Base-by-base conservation (phyloP, 1,140 invertebrate genomes). In the Drosophila bifasciata region DNA sequence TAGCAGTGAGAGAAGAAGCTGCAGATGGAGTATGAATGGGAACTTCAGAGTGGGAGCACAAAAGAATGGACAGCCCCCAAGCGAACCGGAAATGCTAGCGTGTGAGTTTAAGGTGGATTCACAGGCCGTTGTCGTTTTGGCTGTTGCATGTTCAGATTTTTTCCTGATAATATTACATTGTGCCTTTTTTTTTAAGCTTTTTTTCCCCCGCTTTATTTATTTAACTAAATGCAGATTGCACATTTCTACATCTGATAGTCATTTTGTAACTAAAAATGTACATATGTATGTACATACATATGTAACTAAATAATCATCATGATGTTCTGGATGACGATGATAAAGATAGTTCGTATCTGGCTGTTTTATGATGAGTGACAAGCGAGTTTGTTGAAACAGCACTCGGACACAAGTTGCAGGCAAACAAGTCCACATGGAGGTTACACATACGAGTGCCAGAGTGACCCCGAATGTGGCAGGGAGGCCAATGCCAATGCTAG, bases 151-250 rank as follows among this genome's bases (percentile, higher is more conserved):
- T 76, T 58, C 72, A 76, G 72, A 63, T 76, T 53, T 72, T 61
- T 76, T 52, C 8, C 11, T 4, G 32, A 13, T 21, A 3, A 21
- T 25, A 5, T 25, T 66, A 58, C 45, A 40, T 69, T 50, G 41
- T 71, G 41, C 40, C 58, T 25, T 45, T 63, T 32, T 49, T 66
- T 49, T 43, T 39, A n/a, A 48, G 39, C 17, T 28, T 43, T 49
- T 52, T 66, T 76, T 28, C 19, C n/a, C 49, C 13, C 45, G 50
- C 23, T 75, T 75, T 75, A 75, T 75, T 75, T 75, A 75, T 75
- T 75, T 57, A 75, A 75, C 72, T 75, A 67, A 75, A 75, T 75
- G 72, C 61, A 75, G 72, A 75, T 75, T 75, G 72, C 72, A 75
- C 72, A 67, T 75, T 75, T 75, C 46, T 60, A 62, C 61, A 60